Evolutionary conservation across 2,888 invertebrate species (phyloP).

Genomic region (Eupithecia subfuscata): DNA sequence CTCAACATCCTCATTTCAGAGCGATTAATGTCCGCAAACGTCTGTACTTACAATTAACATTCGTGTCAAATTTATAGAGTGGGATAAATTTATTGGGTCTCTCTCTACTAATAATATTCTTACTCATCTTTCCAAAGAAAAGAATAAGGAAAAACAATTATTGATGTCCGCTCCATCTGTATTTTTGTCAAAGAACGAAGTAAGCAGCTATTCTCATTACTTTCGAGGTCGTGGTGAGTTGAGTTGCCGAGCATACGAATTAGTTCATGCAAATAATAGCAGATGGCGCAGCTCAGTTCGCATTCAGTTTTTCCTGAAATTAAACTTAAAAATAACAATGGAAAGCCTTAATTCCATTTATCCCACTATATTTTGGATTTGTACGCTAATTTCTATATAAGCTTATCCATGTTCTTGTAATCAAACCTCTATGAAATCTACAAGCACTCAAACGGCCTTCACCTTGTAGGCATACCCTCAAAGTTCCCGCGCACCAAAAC

Average conservation of each 20-base stretch:
- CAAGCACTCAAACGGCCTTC: not conserved
- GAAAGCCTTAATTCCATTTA: not conserved
- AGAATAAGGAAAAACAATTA: constrained; percentile 1
- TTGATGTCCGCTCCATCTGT: not conserved
- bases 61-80: not conserved
- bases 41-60: not conserved
- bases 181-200: not conserved
- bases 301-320: not conserved
- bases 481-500: not conserved
- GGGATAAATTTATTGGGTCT: not conserved
- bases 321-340: not conserved
- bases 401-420: no score
- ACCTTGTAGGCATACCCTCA: not conserved
- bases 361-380: not conserved
- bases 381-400: not conserved
- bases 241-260: not conserved
- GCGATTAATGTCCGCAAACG: not conserved
- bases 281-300: not conserved
- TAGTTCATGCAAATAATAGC: not conserved
- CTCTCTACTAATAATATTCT: not conserved
- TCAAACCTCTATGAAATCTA: not conserved
- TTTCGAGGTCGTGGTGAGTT: not conserved
- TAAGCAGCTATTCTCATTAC: not conserved
- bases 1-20: not conserved
- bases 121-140: not conserved